A percentile compares a stretch with the other conserved stretches of the same genome.
Evolutionary conservation across 2,797 vertebrate species (phyloP).

Genomic region (Mallotus villosus): DNA sequence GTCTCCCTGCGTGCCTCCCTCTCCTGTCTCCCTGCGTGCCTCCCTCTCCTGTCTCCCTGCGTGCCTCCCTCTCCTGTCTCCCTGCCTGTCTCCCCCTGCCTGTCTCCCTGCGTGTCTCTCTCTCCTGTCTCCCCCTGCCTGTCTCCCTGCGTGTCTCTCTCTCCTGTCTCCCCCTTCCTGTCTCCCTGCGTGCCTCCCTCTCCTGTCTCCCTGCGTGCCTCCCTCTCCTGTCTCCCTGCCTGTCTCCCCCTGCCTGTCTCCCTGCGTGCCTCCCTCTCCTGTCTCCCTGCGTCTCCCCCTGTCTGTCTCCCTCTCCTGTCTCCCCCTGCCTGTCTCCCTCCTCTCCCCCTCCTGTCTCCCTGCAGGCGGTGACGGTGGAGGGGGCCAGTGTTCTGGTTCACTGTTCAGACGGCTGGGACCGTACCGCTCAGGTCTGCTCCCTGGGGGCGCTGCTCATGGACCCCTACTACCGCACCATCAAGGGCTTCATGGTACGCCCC

Average conservation of each 20-base stretch:
- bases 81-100: no score
- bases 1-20: background rate
- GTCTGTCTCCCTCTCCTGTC: background rate
- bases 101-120: background rate
- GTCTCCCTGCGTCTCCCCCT: background rate
- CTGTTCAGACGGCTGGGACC: conserved; percentile 97
- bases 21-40: background rate
- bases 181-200: background rate
- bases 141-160: background rate
- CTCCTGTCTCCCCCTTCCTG: background rate
- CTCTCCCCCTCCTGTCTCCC: background rate
- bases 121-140: background rate
- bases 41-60: background rate
- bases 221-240: background rate
- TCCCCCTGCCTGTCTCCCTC: background rate
- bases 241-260: background rate
- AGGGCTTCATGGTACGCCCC: conserved; percentile 90
- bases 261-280: background rate
- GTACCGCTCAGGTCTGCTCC: conserved; percentile 95
- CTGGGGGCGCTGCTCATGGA: conserved; percentile 92
- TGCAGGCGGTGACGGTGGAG: conserved; percentile 88
- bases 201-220: background rate
- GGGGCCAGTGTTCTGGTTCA: conserved; percentile 93
- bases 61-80: background rate
- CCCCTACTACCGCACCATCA: conserved; percentile 94